These are phyloP conservation scores for Cepaea nemoralis DNA, from an alignment of 1,140 invertebrate genomes.

Conservation along the genomic window DNA sequence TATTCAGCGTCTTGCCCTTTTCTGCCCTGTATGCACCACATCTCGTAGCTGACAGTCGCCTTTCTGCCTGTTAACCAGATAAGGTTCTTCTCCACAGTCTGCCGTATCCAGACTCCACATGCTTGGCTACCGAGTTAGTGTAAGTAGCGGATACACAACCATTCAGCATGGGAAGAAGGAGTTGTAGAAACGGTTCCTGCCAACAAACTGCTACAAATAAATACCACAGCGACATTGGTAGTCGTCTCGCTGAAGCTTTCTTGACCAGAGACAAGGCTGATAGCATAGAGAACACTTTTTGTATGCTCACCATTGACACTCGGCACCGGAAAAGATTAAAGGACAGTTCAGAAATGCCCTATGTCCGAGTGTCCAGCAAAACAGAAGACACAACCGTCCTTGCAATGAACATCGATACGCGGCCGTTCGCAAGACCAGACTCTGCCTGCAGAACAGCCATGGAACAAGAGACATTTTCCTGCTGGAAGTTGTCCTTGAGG, in stretches of 20 bases:
- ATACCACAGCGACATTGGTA: conserved; percentile 34
- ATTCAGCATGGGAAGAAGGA: conserved; percentile 16
- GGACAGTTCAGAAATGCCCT: neutral
- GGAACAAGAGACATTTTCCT: neutral
- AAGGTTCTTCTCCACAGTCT: too few relatives aligned
- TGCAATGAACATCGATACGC: neutral
- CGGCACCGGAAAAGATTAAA: neutral
- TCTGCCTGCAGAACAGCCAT: neutral
- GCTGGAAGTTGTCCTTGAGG: neutral
- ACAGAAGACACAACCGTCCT: neutral
- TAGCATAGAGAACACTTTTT: neutral
- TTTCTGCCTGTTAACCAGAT: too few relatives aligned
- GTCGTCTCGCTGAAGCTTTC: conserved; percentile 19
- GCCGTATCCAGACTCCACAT: too few relatives aligned
- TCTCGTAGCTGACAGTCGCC: too few relatives aligned
- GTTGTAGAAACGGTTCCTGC: neutral
- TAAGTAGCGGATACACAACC: neutral
- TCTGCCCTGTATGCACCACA: too few relatives aligned
- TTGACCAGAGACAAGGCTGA: neutral
- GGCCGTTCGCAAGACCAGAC: neutral
- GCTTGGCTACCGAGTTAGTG: too few relatives aligned
- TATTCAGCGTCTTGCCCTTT: too few relatives aligned
- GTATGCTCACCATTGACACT: conserved; percentile 27
- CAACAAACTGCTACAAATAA: conserved; percentile 6
- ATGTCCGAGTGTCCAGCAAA: neutral